Conservation (phyloP, 2,888 invertebrate species). For the Atethmia centrago region DNA sequence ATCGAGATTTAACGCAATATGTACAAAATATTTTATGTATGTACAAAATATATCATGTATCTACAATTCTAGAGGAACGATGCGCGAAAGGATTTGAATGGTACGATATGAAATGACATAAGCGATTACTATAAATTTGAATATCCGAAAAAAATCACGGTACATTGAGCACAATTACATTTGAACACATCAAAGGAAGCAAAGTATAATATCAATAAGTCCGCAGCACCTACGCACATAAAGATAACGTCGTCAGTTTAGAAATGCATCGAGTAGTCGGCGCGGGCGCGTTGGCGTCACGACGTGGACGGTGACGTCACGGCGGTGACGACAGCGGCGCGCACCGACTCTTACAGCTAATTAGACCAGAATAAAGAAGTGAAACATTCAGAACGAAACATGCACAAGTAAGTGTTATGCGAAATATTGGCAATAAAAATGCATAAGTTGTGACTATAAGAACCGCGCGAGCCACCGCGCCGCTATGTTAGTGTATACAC, state of each 20-base stretch:
- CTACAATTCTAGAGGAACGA: constrained; percentile 56
- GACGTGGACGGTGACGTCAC: constrained; percentile 35
- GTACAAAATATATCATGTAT: constrained; percentile 55
- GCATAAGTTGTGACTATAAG: constrained; percentile 89
- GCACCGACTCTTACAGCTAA: constrained; percentile 76
- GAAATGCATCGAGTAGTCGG: constrained; percentile 69
- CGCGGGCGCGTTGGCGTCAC: constrained; percentile 24
- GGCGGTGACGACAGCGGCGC: constrained; percentile 60
- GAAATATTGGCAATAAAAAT: constrained; percentile 89
- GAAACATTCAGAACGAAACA: constrained; percentile 79
- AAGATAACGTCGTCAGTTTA: constrained; percentile 64
- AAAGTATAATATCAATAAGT: constrained; percentile 75
- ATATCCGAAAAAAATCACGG: constrained; percentile 73
- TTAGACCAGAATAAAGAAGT: constrained; percentile 81
- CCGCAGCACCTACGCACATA: constrained; percentile 74
- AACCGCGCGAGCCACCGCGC: constrained; percentile 80
- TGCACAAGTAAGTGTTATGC: constrained; percentile 81
- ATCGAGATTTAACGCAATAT: constrained; percentile 66
- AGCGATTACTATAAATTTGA: constrained; percentile 64
- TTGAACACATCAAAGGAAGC: constrained; percentile 88
- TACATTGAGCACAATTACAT: constrained; percentile 86
- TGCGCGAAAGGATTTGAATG: constrained; percentile 49
- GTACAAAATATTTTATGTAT: constrained; percentile 55
- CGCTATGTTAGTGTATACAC: constrained; percentile 85
- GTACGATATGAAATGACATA: constrained; percentile 55